Conservation (phyloP, 2,113 vertebrate species). For the Thamnaconus septentrionalis region DNA sequence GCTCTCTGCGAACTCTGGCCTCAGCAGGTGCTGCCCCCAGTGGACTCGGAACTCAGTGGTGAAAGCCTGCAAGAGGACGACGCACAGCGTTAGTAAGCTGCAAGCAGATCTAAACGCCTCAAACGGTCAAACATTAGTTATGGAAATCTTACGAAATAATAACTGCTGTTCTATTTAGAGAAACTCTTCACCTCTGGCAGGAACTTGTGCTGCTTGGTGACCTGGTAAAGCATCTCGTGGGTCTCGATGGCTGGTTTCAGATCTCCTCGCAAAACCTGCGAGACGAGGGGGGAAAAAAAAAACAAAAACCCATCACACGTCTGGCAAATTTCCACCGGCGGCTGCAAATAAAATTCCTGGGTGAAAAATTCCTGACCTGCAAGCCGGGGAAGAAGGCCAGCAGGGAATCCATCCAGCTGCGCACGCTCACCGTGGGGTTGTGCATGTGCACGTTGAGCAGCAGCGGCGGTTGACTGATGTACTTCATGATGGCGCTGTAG, state of each 20-base stretch:
- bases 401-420: constrained; percentile 98
- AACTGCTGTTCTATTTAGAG: not conserved
- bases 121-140: too few species aligned
- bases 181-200: constrained; percentile 87
- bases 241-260: constrained; percentile 98
- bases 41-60: constrained; percentile 97
- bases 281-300: not conserved
- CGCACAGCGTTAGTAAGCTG: not conserved
- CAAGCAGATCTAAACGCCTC: too few species aligned
- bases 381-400: constrained; percentile 97
- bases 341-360: not conserved
- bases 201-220: constrained; percentile 99
- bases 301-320: not conserved
- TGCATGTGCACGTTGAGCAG: constrained; percentile 97
- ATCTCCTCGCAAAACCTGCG: constrained; percentile 93
- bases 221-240: constrained; percentile 99
- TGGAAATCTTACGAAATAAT: too few species aligned
- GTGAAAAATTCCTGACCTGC: constrained; percentile 80
- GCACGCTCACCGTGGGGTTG: constrained; percentile 86
- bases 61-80: constrained; percentile 83
- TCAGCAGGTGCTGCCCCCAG: constrained; percentile 96
- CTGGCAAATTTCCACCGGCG: not conserved
- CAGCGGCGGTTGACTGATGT: constrained; percentile 96
- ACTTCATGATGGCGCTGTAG: constrained; percentile 98
- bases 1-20: constrained; percentile 98